Base-by-base conservation (phyloP, 2,797 vertebrate species). In the Dendrocincla tyrannina region DNA sequence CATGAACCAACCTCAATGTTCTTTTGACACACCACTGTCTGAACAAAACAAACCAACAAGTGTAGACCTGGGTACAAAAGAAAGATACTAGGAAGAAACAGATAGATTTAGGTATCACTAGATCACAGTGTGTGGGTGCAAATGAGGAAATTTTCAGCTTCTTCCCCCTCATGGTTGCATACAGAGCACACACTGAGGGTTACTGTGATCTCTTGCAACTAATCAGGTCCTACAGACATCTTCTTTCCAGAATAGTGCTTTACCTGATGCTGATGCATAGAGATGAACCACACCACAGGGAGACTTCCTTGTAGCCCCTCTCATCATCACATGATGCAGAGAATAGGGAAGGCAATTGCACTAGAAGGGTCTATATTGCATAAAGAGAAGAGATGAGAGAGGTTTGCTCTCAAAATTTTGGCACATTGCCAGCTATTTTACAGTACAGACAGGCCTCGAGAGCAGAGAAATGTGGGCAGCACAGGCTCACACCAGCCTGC, bases 351-450 rank as follows among this genome's bases (percentile, higher is more conserved):
- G 50, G 13, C 11, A 39, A 41, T 35, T 35, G 23, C 10, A 5
- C 15, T 30, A 9, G 23, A 3, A 7, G 3, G 17, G 22, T 52
- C 44, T 52, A 1, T 30, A 33, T 4, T 50, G 30, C 4, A 0
- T 56, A 17, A 85, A 14, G 8, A 55, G 12, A 79, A 62, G 42
- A 55, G 10, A 25, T 27, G 44, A 67, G 6, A 63, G 30, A 33
- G 17, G 20, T n/a, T 58, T 77, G 10, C 10, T 44, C 10, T 39
- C 46, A 28, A 90, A 78, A 46, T 39, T 74, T 50, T 75, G 41
- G 8, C n/a, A 63, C 0, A 1, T 20, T 86, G 63, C 32, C 79
- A 80, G 22, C 10, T 66, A 12, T 32, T 75, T 75, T 23, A 37
- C 15, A 41, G 28, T 32, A 33, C 20, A 76, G 55, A 47, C 10